Evolutionary conservation across 2,113 vertebrate species (phyloP).

Genomic region (western clawed frog (Xenopus tropicalis)): DNA sequence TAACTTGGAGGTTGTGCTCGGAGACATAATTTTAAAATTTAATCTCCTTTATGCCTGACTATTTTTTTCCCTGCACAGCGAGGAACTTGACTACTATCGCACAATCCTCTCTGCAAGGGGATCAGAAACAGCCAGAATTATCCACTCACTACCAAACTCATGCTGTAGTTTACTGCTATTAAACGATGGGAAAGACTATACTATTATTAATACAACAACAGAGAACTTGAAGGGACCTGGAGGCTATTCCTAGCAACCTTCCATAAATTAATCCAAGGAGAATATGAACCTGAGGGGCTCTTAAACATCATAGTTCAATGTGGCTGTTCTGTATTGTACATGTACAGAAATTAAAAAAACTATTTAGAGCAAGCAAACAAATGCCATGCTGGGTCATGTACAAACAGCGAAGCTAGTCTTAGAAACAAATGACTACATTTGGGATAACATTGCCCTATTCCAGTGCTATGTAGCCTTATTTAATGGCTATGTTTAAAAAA

Average conservation of each 20-base stretch:
- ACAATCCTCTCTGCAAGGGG: conserved; percentile 25
- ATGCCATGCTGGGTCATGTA: too few species aligned
- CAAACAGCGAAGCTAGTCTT: too few species aligned
- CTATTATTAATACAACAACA: conserved; percentile 19
- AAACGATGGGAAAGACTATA: conserved; percentile 23
- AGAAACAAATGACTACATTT: too few species aligned
- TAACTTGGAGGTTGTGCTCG: conserved; percentile 20
- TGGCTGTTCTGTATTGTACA: too few species aligned
- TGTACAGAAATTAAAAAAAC: too few species aligned
- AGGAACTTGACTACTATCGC: conserved; percentile 30
- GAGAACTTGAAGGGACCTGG: background rate
- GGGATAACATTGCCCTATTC: too few species aligned
- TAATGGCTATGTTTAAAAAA: too few species aligned
- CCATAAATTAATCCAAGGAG: conserved; percentile 8
- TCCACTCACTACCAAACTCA: conserved; percentile 16
- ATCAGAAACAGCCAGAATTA: conserved; percentile 30
- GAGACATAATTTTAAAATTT: conserved; percentile 33
- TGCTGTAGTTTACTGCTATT: conserved; percentile 35
- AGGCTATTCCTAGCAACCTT: conserved; percentile 27
- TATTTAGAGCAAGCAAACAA: too few species aligned
- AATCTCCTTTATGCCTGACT: conserved; percentile 16
- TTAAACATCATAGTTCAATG: too few species aligned
- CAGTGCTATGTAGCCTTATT: too few species aligned
- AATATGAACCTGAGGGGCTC: too few species aligned
- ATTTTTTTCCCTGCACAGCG: conserved; percentile 9